These are phyloP conservation scores for Goniozus legneri DNA, from an alignment of 1,140 invertebrate species.

Conservation along the genomic window DNA sequence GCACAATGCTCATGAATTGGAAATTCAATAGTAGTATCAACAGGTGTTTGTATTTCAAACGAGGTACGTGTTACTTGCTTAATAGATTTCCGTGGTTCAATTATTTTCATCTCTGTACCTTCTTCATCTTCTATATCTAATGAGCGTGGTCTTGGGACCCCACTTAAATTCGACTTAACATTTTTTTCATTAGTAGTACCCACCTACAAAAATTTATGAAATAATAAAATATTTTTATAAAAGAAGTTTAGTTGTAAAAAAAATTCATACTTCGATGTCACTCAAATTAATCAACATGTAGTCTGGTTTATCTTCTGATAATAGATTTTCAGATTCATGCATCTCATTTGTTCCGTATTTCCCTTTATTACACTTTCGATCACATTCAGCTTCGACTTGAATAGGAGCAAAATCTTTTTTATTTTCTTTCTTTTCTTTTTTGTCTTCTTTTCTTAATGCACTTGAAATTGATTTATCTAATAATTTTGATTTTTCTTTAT, in stretches of 20 bases:
- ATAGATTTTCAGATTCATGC: conserved; percentile 47
- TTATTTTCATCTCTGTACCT: conserved; percentile 52
- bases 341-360: conserved; percentile 51
- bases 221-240: background rate
- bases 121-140: conserved; percentile 43
- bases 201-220: conserved; percentile 21
- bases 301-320: conserved; percentile 49
- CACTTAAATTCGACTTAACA: conserved; percentile 28
- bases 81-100: conserved; percentile 38
- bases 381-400: conserved; percentile 30
- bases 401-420: conserved; percentile 20
- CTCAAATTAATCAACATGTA: conserved; percentile 50
- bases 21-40: conserved; percentile 47
- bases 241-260: conserved; percentile 1
- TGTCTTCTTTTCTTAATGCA: conserved; percentile 38
- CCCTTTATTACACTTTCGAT: conserved; percentile 37
- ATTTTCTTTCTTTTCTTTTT: conserved; percentile 46
- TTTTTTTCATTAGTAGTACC: conserved; percentile 33
- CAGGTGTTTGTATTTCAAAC: conserved; percentile 43
- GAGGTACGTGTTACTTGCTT: conserved; percentile 59
- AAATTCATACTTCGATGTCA: conserved; percentile 42
- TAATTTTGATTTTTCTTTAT: conserved; percentile 48
- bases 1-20: conserved; percentile 38
- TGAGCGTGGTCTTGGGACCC: conserved; percentile 36
- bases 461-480: conserved; percentile 44